Evolutionary conservation across 1,140 invertebrate species (phyloP), one percentile per base, ranked within the genome.

Genomic region (Oncopeltus fasciatus): DNA sequence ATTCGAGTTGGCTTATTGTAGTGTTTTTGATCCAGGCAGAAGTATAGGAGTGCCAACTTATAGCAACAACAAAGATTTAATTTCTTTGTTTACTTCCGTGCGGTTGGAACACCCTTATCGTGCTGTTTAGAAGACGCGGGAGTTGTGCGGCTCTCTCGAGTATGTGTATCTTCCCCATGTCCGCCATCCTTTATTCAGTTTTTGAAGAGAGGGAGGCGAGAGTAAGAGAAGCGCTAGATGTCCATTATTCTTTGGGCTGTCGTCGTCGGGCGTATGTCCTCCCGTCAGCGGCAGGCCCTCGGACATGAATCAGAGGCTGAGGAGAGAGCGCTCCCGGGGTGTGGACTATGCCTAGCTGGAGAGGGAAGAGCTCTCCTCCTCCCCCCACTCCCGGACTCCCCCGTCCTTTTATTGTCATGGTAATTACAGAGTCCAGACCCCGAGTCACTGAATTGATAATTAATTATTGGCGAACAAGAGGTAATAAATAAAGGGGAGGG

Each of bases 401-500:
- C 31, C 31, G 26, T 20, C 44, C 26, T 62, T 62, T 62, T 62
- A 62, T 62, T 62, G 49, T 62, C 61, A 57, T 58, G 61, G 56
- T 62, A 62, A 62, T 62, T 62, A 56, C 47, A 20, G 18, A 12
- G 46, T 26, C 43, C 60, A 46, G 61, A 58, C n/a, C n/a, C n/a
- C n/a, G n/a, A n/a, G n/a, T n/a, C n/a, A n/a, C 33, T 56, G 61
- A 51, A 62, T 62, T 62, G 61, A 62, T 62, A 62, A 62, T 62
- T 62, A 62, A 62, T 62, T 62, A 62, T 62, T 62, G 61, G 61
- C 61, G 61, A 62, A 62, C 61, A 62, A 62, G 61, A 58, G 61
- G 61, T 58, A 62, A 62, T 62, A 62, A 62, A 62, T 62, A 62
- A 62, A 38, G 61, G 31, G 61, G 18, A n/a, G n/a, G n/a, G n/a